Evolutionary conservation across 1,140 invertebrate genomes (phyloP), one percentile per base, ranked within the genome.

Genomic region (Lepidurus apus): DNA sequence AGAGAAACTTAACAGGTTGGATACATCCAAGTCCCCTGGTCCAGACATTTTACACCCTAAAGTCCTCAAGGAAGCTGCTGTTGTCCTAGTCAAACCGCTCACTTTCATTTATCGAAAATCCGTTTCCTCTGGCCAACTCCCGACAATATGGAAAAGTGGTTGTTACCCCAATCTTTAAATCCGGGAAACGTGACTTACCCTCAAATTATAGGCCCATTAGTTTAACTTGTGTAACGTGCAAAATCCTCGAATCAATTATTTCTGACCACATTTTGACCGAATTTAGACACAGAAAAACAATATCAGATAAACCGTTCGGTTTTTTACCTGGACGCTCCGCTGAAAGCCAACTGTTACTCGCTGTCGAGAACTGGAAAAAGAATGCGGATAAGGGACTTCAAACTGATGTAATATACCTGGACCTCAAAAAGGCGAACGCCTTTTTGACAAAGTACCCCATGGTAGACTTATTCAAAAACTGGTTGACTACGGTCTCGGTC

Each of bases 41-140:
- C 74, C 74, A 2, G 74, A 74, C 74, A 74, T 34, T 1, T 42
- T 74, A 74, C 74, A 74, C 42, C 74, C 74, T 26, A 74, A 42
- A 74, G 42, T 74, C 74, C 74, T 74, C 42, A 74, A 74, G 74
- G 74, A 74, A 74, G 74, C 74, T 42, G 74, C 74, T 34, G 74
- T 3, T 26, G 74, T 74, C 24, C 74, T 74, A 34, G 74, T 42
- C 74, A 42, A 42, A 34, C 74, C 74, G 42, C 74, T 74, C 2
- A 74, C 74, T 74, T 74, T 47, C 9, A 47, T 17, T 47, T 47
- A 47, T 47, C 45, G 45, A 47, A 47, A 47, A 47, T 47, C 45
- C 45, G 2, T 47, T 47, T 47, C 45, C 45, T 47, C 45, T 47
- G 45, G 45, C 45, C 45, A 47, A 47, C 45, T 47, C 17, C 45